A percentile compares a stretch with the other conserved stretches of the same genome.
These are phyloP conservation scores for Rhingia campestris DNA, from an alignment of 2,888 invertebrate species.

Conservation along the genomic window DNA sequence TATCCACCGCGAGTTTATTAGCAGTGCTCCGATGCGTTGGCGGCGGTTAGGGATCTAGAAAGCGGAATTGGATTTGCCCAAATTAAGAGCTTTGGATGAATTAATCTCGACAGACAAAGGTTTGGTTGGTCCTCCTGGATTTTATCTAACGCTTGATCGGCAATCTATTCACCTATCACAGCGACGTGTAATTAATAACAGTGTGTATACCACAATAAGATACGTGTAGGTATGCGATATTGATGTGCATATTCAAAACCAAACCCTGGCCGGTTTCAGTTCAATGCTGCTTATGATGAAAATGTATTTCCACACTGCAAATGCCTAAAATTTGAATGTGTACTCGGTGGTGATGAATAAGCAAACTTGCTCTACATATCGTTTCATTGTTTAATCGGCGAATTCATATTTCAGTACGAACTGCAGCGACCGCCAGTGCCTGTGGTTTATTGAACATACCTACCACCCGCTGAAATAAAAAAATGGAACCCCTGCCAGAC, in stretches of 20 bases:
- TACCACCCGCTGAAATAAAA: not conserved
- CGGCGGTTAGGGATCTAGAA: too few species aligned
- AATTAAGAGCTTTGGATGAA: too few species aligned
- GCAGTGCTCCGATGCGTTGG: not conserved
- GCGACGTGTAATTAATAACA: too few species aligned
- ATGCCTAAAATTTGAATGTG: slow-evolving; percentile 1
- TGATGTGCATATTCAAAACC: not conserved
- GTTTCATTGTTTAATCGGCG: slow-evolving; percentile 12
- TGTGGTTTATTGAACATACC: slow-evolving; percentile 37
- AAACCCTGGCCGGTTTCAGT: not conserved
- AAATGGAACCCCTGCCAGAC: not conserved
- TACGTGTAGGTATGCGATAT: too few species aligned
- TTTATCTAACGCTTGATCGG: too few species aligned
- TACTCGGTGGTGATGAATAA: slow-evolving; percentile 29
- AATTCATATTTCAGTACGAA: slow-evolving; percentile 25
- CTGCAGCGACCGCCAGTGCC: not conserved
- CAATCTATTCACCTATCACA: too few species aligned
- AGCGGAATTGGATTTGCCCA: too few species aligned
- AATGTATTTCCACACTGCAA: slow-evolving; percentile 6
- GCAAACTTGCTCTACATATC: slow-evolving; percentile 24
- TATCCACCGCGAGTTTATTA: slow-evolving; percentile 4
- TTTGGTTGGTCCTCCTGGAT: too few species aligned
- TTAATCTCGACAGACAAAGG: too few species aligned
- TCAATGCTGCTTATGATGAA: slow-evolving; percentile 5
- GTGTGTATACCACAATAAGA: too few species aligned